phyloP scores from a whole-genome alignment of 64 coral and sea anemone genomes.

The Hydrozoanthus tunicans region DNA sequence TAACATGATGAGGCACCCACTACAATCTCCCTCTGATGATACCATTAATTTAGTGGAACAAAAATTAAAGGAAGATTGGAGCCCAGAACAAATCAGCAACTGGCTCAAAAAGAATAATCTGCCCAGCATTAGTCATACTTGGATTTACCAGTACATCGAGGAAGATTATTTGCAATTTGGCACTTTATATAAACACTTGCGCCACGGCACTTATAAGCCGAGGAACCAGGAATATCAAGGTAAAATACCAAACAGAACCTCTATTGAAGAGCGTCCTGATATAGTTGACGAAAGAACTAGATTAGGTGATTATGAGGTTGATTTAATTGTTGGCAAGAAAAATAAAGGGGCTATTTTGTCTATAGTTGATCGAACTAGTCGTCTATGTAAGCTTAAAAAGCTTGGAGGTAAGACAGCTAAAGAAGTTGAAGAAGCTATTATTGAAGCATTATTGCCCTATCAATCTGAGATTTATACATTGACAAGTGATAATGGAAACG shows the following conservation, averaged over 20 bases:
- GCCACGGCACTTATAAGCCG: neutral
- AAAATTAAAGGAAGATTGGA: neutral
- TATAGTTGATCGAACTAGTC: neutral
- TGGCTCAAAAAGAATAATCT: neutral
- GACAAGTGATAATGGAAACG: slow-evolving; percentile 43
- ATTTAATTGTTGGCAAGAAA: neutral
- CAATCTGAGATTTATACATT: neutral
- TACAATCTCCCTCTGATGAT: too few relatives aligned
- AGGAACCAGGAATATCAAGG: neutral
- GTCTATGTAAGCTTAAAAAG: neutral
- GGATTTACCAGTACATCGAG: slow-evolving; percentile 8
- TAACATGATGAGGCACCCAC: too few relatives aligned
- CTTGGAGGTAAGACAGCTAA: neutral
- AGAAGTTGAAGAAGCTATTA: neutral
- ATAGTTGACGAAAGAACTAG: neutral
- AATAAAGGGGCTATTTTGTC: neutral
- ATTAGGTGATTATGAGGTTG: neutral
- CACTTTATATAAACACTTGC: neutral
- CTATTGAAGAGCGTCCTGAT: neutral
- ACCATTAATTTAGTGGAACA: too few relatives aligned
- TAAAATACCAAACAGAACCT: neutral
- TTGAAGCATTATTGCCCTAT: neutral
- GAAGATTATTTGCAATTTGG: neutral
- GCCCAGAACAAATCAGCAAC: neutral
- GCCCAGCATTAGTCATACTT: neutral